Evolutionary conservation across 2,888 invertebrate species (phyloP), one percentile per base, ranked within the genome.

Genomic region (Rhynchonema sp.): DNA sequence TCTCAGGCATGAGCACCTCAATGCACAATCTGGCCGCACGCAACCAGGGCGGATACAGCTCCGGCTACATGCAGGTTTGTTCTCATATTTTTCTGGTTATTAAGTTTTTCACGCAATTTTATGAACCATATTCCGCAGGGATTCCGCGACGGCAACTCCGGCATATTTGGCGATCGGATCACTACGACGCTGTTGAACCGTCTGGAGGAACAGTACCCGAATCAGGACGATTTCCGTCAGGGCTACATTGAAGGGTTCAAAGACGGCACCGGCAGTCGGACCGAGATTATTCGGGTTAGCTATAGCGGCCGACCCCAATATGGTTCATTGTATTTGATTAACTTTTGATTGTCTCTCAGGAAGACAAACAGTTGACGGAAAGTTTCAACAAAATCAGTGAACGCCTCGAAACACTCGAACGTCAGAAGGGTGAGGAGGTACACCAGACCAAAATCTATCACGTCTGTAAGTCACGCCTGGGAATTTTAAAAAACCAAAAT

Each of bases 381-480:
- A 52, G n/a, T 25, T 56, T 71, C 46, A 71, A 68, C 3, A 70
- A 73, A 61, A 59, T 72, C 58, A 71, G 69, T 3, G 71, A 72
- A 59, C 62, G 72, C 27, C 61, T 72, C 62, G 67, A 69, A 6
- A 69, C 72, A 13, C 63, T 72, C 26, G 69, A 69, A 60, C 66
- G 67, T 59, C 64, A 65, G 46, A 64, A 65, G 61, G 72, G 71
- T 57, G 72, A 72, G 59, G 72, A 72, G 62, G 68, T 72, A 38
- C 72, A 72, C 60, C 68, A 70, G n/a, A 72, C 72, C 2, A 73
- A 71, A 64, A 72, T 72, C 64, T 72, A 73, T 63, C 72, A 72
- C 64, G 72, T 72, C 61, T 72, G 69, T 69, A 62, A 69, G 70
- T 68, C 30, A 13, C 38, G 17, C 38, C 6, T 38, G 9, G 17